Percentiles rank a stretch among this genome's conserved stretches.
Conservation (phyloP, 2,888 invertebrate genomes). For the Leuctra nigra region DNA sequence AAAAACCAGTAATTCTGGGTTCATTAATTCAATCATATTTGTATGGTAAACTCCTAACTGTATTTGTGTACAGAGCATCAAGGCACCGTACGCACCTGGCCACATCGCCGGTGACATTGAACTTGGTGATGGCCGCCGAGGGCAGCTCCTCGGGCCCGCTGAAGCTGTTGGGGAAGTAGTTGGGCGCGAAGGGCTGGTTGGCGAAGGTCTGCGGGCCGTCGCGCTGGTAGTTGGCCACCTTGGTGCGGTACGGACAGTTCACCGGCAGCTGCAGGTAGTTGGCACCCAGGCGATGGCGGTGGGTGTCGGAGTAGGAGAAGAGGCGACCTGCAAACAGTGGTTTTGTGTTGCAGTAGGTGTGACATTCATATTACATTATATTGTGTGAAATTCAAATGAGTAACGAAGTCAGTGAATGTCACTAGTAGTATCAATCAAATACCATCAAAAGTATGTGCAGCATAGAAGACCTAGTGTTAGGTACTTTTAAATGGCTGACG, state of each 20-base stretch:
- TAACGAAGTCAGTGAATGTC: too few species aligned
- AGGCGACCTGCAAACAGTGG: constrained; percentile 58
- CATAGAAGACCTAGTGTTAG: too few species aligned
- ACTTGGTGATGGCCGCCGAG: constrained; percentile 54
- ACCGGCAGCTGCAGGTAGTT: constrained; percentile 92
- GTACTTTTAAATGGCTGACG: too few species aligned
- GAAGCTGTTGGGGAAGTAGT: constrained; percentile 97
- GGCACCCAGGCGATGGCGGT: constrained; percentile 82
- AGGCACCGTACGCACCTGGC: constrained; percentile 44
- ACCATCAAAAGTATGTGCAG: too few species aligned
- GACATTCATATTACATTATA: too few species aligned
- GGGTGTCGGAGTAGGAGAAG: constrained; percentile 88
- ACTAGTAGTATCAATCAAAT: too few species aligned
- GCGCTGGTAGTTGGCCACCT: constrained; percentile 69
- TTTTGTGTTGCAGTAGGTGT: too few species aligned
- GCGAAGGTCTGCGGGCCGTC: constrained; percentile 74
- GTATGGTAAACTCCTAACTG: too few species aligned
- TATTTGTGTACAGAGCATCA: too few species aligned
- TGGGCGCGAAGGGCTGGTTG: constrained; percentile 85
- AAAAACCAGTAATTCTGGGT: too few species aligned
- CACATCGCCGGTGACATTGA: constrained; percentile 64
- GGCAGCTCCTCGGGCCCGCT: constrained; percentile 71
- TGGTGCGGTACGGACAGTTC: constrained; percentile 75
- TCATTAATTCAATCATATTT: too few species aligned
- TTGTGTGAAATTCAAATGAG: too few species aligned